A percentile compares a stretch with the other conserved stretches of the same genome.
phyloP scores from a whole-genome alignment of 2,888 invertebrate species.

The Drosophila atripex region DNA sequence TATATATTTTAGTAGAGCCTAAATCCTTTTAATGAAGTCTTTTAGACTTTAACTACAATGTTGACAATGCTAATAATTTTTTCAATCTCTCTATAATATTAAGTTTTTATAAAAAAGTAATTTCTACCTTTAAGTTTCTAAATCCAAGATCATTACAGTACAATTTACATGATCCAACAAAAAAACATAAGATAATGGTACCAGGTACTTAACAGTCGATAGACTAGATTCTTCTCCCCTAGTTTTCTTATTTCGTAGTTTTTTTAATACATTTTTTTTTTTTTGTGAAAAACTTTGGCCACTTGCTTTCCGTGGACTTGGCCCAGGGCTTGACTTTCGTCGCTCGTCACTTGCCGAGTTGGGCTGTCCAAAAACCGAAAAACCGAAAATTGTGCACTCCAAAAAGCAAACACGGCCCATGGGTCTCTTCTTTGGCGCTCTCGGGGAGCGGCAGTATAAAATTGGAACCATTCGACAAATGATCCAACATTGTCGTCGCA shows the following conservation, averaged over 20 bases:
- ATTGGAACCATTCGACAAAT: conserved; percentile 82
- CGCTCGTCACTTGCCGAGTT: conserved; percentile 67
- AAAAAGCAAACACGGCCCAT: conserved; percentile 47
- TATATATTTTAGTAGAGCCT: no score
- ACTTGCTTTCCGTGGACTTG: conserved; percentile 52
- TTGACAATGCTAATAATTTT: no score
- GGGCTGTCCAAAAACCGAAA: conserved; percentile 69
- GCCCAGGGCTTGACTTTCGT: conserved; percentile 57
- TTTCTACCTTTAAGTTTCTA: no score
- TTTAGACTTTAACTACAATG: no score
- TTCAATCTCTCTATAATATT: no score
- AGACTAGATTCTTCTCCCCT: not conserved
- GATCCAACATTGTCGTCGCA: conserved; percentile 83
- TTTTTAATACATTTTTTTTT: conserved; percentile 6
- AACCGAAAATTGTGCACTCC: conserved; percentile 55
- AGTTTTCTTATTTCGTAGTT: conserved; percentile 24
- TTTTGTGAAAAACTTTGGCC: conserved; percentile 73
- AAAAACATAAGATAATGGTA: not conserved
- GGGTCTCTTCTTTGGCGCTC: conserved; percentile 38
- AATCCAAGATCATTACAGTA: no score
- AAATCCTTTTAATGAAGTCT: no score
- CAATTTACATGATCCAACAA: no score
- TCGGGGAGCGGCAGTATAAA: conserved; percentile 84
- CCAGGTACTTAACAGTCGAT: conserved; percentile 15
- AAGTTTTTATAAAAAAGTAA: no score